Base-by-base conservation (phyloP, 1,140 invertebrate genomes). In the Aethina tumida region DNA sequence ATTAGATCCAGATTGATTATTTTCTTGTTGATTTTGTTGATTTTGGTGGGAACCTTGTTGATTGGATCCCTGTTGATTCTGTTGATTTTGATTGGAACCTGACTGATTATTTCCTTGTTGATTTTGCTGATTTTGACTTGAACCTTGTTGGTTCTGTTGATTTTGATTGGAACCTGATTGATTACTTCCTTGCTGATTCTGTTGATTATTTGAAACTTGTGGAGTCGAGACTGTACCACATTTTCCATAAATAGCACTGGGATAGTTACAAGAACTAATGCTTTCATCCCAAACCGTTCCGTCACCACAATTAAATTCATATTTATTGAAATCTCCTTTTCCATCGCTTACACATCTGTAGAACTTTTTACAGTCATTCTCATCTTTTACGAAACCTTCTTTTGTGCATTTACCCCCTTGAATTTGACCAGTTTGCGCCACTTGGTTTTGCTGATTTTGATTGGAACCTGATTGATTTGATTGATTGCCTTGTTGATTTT, bases 261-360 rank as follows among this genome's bases (percentile, higher is more conserved):
- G 60, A 48, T 78, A 67, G 56, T 81, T 79, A 55, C 79, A 81
- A 15, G 64, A 60, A 35, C 64, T 47, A 19, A 63, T 55, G 8
- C 66, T 50, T 20, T 65, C 60, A 49, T 78, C 75, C 61, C 70
- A 78, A n/a, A 77, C 71, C 5, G 78, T 81, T 27, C 74, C 76
- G 9, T 59, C 55, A 2, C 67, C 74, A 55, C 77, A 81, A 17
- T 63, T 65, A 47, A 75, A 81, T 22, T 75, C 66, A 43, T 74
- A 70, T 43, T 60, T 68, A 16, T 55, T 66, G 20, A 65, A 70
- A 0, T 57, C 62, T n/a, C 63, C 66, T 19, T 64, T 49, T 0
- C 68, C 69, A 38, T 71, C 58, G 32, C 66, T 52, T 0, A 79
- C 72, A 54, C 79, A 82, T 53, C 77, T 66, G 41, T 79, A 77